Evolutionary conservation across 1,140 invertebrate genomes (phyloP), one percentile per base, ranked within the genome.

Genomic region (Maconellicoccus hirsutus): DNA sequence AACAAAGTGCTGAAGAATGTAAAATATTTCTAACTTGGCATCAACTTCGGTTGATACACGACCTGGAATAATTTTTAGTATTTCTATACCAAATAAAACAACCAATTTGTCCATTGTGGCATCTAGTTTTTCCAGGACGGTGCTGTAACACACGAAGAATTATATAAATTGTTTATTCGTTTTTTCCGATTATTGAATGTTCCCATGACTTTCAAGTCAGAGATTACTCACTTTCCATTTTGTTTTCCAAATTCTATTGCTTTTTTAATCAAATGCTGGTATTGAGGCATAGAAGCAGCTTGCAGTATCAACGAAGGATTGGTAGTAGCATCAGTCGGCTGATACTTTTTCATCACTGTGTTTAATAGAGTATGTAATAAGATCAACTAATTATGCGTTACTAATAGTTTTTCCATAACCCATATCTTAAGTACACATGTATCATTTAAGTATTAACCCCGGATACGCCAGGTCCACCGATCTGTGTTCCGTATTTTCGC

Each of bases 251-350:
- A 94, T 73, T 87, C 85, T 12, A 98, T 85, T 66, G 97, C 96
- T 79, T 95, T 90, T 72, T 93, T 85, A 71, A 99, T 86, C 21
- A 99, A 81, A 73, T 87, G 82, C 76, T 91, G 85, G 79, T 99
- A 99, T 77, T 95, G 90, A 16, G 93, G 88, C 84, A 96, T 89
- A 76, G 84, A 89, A 22, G 96, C 89, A 14, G 97, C 97, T 73
- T 91, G 89, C 71, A 99, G 82, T 72, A 99, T 98, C 1, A 99
- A 82, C 1, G 96, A 98, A 8, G 98, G 97, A 82, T 99, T 99
- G 22, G 98, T 99, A 0, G 98, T 99, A 16, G 96, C 96, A 90
- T 99, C 97, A n/a, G 93, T 98, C 12, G 97, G 97, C 78, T 95
- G 92, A 81, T 96, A 99, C 75, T 91, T 87, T 79, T 94, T 90